Evolutionary conservation across 1,140 invertebrate species (phyloP), one percentile per base, ranked within the genome.

Genomic region (Wiebesia pumilae): DNA sequence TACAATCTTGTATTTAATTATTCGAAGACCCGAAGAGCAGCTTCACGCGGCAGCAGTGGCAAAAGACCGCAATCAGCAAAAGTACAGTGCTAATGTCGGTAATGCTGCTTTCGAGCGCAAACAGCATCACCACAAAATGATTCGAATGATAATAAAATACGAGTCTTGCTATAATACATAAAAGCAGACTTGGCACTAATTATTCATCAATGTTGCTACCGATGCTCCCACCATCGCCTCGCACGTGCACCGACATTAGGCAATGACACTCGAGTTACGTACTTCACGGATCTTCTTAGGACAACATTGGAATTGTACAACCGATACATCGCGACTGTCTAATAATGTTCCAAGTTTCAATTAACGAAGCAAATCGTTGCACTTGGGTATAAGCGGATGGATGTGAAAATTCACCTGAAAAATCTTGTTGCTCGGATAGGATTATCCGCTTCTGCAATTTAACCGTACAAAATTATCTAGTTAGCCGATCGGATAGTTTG

Each of bases 1-100:
- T 89, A 89, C 90, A 91, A 91, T 93, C 91, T 92, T 88, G 87
- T 91, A 91, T 93, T 92, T 93, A 93, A 92, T 93, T 92, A 92
- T 88, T 89, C 85, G 83, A 88, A n/a, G 67, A 27, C 27, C 58
- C 71, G 40, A 38, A 65, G 83, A 69, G 86, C 87, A 40, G 51
- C 3, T 54, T 2, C 43, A 79, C n/a, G 35, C 40, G 19, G 75
- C 10, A 80, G 33, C 80, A 43, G 83, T 47, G 78, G 54, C 30
- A 43, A 43, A 38, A 38, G 33, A 58, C 78, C 65, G 82, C 33
- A 77, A 83, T 87, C 58, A n/a, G 85, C 87, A 81, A 83, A 80
- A 80, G 43, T 80, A 9, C 88, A 85, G 88, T 89, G 87, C 90
- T 93, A 92, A 92, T 92, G 91, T 91, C 89, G 91, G 90, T 92